Base-by-base conservation (phyloP, 2,888 invertebrate genomes). In the Melanostoma scalare region DNA sequence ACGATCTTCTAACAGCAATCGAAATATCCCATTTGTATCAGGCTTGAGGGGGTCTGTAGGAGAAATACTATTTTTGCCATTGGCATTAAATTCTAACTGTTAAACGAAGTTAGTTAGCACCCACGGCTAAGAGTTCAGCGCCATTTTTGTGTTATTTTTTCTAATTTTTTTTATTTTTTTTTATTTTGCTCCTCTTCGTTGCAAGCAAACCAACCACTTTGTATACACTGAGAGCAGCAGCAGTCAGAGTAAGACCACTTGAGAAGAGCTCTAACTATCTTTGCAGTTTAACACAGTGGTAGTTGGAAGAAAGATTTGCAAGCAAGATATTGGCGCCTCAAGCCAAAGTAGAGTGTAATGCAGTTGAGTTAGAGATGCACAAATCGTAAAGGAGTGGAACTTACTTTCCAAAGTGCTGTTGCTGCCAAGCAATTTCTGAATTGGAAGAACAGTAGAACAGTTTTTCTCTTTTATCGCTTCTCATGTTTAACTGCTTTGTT, bases 71-170 rank as follows among this genome's bases (percentile, higher is more conserved):
- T 63, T 74, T 68, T 53, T 8, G 73, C 78, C 50, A 58, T 44
- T 79, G 84, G 84, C 84, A 79, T 84, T 74, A 84, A 75, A 84
- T 75, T 79, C 84, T 84, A 84, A 84, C 84, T 84, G 84, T 84
- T 84, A 74, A 84, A 74, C 61, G 78, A 67, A 84, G 84, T 84
- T 79, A 84, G 79, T 84, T 84, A 84, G 84, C 79, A 84, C 84
- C 84, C 84, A 84, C 84, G 79, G 84, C 79, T 61, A 71, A 58
- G 68, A 82, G 78, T 82, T 82, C 78, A 78, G 68, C 69, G 61
- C 65, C 38, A 65, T 44, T 60, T 81, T 74, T 35, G 36, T n/a
- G 8, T 60, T 36, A 8, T 44, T 50, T 8, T 10, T 0, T 10
- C 6, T 52, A 3, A 9, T 42, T 30, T 67, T 6, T 20, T 10